These are phyloP conservation scores for Ochlodes sylvanus DNA, from an alignment of 2,888 invertebrate genomes.

Conservation along the genomic window DNA sequence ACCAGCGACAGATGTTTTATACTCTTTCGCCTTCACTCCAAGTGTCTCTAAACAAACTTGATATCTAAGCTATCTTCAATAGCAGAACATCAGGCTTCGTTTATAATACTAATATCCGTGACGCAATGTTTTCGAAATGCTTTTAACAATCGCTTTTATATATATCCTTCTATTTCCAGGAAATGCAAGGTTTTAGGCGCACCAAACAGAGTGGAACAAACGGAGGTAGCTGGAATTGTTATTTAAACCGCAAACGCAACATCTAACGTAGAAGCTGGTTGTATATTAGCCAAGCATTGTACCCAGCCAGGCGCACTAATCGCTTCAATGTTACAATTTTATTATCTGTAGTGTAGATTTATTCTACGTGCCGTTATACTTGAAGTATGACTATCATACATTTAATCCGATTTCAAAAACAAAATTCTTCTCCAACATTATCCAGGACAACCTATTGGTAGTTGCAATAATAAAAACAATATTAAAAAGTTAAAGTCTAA, in stretches of 20 bases:
- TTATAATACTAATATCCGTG: neutral
- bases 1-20: conserved; percentile 39
- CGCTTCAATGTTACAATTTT: conserved; percentile 26
- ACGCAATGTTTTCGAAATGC: conserved; percentile 20
- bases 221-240: conserved; percentile 28
- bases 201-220: conserved; percentile 37
- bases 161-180: conserved; percentile 20
- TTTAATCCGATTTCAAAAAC: too few species aligned
- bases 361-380: neutral
- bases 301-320: conserved; percentile 24
- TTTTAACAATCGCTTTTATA: conserved; percentile 20
- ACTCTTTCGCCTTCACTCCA: conserved; percentile 19
- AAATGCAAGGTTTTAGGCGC: conserved; percentile 32
- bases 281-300: conserved; percentile 27
- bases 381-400: neutral
- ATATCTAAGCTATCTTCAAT: neutral
- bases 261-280: conserved; percentile 25
- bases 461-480: too few species aligned
- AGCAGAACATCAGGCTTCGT: neutral
- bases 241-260: conserved; percentile 35
- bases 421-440: too few species aligned
- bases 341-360: conserved; percentile 9
- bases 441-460: too few species aligned
- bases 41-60: conserved; percentile 16
- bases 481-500: too few species aligned